Conservation (phyloP, 2,888 invertebrate genomes). For the Fragum whitleyi region DNA sequence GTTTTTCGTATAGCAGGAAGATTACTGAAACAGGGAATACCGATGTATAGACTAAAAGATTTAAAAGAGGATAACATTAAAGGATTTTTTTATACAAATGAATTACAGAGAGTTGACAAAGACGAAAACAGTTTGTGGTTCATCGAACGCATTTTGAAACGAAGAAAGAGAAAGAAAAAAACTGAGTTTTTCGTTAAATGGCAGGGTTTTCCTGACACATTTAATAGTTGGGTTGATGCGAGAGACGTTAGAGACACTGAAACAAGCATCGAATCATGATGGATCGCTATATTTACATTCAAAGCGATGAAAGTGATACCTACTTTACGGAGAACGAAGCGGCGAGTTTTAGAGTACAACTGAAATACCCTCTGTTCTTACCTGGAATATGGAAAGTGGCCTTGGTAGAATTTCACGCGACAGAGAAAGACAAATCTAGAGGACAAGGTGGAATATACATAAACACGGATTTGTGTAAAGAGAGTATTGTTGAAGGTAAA, state of each 20-base stretch:
- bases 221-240: constrained; percentile 56
- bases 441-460: neutral
- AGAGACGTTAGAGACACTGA: constrained; percentile 38
- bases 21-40: constrained; percentile 36
- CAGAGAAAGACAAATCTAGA: constrained; percentile 1
- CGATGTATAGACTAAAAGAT: constrained; percentile 41
- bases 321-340: constrained; percentile 29
- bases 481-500: constrained; percentile 17
- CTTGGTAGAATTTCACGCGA: constrained; percentile 20
- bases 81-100: constrained; percentile 39
- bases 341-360: constrained; percentile 26
- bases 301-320: constrained; percentile 37
- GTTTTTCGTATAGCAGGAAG: constrained; percentile 41
- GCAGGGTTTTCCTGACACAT: constrained; percentile 45
- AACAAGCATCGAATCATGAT: constrained; percentile 17
- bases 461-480: constrained; percentile 20
- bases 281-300: constrained; percentile 33
- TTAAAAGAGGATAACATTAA: constrained; percentile 41
- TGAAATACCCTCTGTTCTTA: constrained; percentile 20
- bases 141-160: constrained; percentile 36
- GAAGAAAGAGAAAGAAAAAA: constrained; percentile 45
- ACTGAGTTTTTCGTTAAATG: constrained; percentile 49
- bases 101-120: constrained; percentile 46
- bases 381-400: constrained; percentile 37
- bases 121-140: constrained; percentile 54